Conservation (phyloP, 2,113 vertebrate species). For the Etia nguti region DNA sequence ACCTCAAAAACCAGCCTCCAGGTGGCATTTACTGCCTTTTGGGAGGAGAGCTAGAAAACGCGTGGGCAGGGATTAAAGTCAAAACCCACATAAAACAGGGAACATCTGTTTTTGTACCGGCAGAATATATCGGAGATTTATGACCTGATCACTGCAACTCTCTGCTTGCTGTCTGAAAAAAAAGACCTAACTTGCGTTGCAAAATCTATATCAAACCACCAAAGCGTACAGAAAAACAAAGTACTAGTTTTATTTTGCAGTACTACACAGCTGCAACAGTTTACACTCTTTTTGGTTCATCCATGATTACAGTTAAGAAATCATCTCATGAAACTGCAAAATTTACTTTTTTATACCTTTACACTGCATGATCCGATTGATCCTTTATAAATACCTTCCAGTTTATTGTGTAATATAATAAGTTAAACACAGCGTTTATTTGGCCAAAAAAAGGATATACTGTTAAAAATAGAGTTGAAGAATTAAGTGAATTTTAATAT, state of each 20-base stretch:
- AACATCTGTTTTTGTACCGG: conserved; percentile 16
- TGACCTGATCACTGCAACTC: background rate
- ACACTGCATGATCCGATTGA: background rate
- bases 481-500: background rate
- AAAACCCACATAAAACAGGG: background rate
- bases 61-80: background rate
- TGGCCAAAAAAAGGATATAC: background rate
- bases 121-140: conserved; percentile 5
- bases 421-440: background rate
- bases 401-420: background rate
- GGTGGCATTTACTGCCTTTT: background rate
- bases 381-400: background rate
- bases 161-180: background rate
- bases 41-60: background rate
- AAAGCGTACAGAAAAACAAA: background rate
- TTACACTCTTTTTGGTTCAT: background rate
- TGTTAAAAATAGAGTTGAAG: background rate
- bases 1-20: conserved; percentile 7
- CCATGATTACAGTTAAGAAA: background rate
- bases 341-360: background rate
- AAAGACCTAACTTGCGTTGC: background rate
- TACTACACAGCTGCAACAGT: background rate
- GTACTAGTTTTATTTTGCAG: background rate
- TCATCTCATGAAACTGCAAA: background rate
- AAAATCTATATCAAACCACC: background rate